A percentile compares a stretch with the other conserved stretches of the same genome.
phyloP scores from a whole-genome alignment of 2,113 vertebrate species.

The Mobula birostris region DNA sequence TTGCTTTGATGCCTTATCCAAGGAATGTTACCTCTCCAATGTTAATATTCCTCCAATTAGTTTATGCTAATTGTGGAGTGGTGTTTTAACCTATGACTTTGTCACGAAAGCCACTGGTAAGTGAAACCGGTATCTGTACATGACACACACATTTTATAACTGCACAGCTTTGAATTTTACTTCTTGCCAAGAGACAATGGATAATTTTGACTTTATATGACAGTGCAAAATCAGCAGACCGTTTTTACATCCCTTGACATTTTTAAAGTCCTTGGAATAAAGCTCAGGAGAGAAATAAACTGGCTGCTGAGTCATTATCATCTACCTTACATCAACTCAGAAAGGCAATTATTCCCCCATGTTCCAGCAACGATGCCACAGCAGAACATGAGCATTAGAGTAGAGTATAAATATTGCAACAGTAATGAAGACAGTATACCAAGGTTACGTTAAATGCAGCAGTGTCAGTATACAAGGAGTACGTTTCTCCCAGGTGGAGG shows the following conservation, averaged over 20 bases:
- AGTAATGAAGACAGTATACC: not conserved
- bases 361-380: not conserved
- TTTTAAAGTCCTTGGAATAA: not conserved
- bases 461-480: not conserved
- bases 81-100: no score
- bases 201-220: not conserved
- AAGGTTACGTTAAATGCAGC: not conserved
- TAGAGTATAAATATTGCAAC: not conserved
- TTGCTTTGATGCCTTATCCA: no score
- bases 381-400: not conserved
- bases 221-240: not conserved
- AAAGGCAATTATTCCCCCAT: not conserved
- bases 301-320: no score
- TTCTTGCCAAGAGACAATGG: not conserved
- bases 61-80: no score
- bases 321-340: not conserved
- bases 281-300: not conserved
- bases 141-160: not conserved
- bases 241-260: no score
- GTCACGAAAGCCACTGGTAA: not conserved
- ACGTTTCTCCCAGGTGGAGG: not conserved
- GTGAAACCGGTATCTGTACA: not conserved
- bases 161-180: not conserved
- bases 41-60: no score
- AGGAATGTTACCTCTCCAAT: no score